phyloP scores from a whole-genome alignment of 1,140 invertebrate species.

The Stenopsyche tienmushanensis region DNA sequence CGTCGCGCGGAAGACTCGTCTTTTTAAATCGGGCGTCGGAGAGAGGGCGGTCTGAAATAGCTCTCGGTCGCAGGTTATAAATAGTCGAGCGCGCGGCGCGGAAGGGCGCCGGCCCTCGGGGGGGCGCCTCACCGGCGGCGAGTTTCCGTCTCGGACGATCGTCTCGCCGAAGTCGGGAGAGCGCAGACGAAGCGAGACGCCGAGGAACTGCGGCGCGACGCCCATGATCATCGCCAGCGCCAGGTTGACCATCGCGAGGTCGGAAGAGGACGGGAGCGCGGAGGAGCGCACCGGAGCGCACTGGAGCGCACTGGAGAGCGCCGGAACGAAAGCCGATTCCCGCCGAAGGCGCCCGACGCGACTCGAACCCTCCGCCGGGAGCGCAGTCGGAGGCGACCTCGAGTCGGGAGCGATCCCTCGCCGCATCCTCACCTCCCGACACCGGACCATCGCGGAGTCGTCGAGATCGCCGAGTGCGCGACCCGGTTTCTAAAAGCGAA shows the following conservation, averaged over 20 bases:
- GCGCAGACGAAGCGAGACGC: conserved; percentile 15
- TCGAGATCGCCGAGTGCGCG: conserved; percentile 8
- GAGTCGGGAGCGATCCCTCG: no score
- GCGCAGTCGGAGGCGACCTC: not conserved
- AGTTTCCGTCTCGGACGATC: conserved; percentile 52
- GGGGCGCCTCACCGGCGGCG: conserved; percentile 54
- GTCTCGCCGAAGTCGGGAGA: conserved; percentile 45
- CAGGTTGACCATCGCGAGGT: conserved; percentile 37
- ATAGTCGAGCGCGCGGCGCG: no score
- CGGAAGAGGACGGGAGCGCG: not conserved
- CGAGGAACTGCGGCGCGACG: conserved; percentile 36
- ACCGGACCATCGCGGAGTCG: no score
- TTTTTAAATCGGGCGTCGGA: no score
- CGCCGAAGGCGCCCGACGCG: not conserved
- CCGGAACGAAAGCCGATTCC: no score
- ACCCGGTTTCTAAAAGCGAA: conserved; percentile 23
- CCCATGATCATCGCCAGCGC: conserved; percentile 39
- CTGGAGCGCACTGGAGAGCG: no score
- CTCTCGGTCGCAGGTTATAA: no score
- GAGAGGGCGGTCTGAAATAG: no score
- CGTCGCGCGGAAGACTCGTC: conserved; percentile 44
- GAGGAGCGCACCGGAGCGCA: no score
- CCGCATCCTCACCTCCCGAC: no score
- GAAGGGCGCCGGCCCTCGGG: no score
- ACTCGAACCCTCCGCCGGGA: not conserved